These are phyloP conservation scores for Edolisoma coerulescens DNA, from an alignment of 2,113 vertebrate species.

Conservation along the genomic window DNA sequence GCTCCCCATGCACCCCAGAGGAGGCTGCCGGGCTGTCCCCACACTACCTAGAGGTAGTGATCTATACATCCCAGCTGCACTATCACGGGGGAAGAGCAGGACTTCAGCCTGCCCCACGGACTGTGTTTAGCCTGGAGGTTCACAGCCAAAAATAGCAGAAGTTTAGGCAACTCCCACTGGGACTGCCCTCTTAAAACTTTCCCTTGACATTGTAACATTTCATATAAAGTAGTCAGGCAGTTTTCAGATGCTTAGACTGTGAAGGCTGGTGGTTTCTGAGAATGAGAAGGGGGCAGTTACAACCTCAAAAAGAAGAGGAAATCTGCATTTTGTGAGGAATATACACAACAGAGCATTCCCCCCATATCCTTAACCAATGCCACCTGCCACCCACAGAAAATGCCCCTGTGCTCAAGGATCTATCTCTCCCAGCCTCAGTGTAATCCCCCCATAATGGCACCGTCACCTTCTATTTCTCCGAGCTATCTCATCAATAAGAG, in stretches of 20 bases:
- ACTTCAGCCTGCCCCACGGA: neutral
- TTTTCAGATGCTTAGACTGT: neutral
- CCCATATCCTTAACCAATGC: neutral
- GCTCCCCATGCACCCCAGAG: fast-evolving
- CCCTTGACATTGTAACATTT: neutral
- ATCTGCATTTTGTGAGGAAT: neutral
- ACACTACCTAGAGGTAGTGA: too few species aligned
- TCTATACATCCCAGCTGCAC: neutral
- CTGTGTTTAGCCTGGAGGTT: neutral
- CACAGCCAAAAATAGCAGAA: neutral
- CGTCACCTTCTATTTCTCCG: constrained; percentile 47
- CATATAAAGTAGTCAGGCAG: neutral
- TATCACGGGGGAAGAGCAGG: neutral
- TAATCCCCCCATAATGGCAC: constrained; percentile 12
- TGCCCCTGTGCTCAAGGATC: neutral
- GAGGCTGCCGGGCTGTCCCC: fast-evolving
- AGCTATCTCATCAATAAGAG: constrained; percentile 55
- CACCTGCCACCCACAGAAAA: neutral
- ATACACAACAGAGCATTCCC: neutral
- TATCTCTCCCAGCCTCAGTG: neutral
- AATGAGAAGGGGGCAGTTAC: neutral
- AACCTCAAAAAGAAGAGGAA: neutral
- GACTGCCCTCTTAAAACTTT: neutral
- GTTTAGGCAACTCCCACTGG: neutral
- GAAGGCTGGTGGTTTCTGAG: neutral